Percentiles rank a stretch among this genome's conserved stretches.
Conservation (phyloP, 2,797 vertebrate genomes). For the Columba guinea region DNA sequence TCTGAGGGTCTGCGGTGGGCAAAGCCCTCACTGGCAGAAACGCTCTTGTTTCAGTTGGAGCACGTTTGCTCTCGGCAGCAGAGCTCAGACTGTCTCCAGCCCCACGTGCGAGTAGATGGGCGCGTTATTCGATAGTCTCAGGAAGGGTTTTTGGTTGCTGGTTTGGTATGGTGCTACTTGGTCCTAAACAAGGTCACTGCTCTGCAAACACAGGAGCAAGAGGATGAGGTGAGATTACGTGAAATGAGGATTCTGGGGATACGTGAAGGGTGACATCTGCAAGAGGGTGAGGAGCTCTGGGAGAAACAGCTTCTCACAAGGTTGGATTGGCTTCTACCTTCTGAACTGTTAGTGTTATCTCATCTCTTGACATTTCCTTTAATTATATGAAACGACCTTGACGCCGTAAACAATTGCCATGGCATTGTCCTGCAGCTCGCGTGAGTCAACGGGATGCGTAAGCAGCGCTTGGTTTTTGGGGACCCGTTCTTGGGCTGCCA, state of each 20-base stretch:
- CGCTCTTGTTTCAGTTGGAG: neutral
- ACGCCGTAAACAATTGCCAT: conserved; percentile 18
- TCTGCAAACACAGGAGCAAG: neutral
- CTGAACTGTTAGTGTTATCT: conserved; percentile 26
- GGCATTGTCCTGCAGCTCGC: conserved; percentile 18
- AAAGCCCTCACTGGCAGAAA: neutral
- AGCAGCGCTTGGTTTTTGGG: neutral
- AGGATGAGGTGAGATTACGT: neutral
- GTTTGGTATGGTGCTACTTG: neutral
- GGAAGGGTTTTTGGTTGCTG: fast-evolving
- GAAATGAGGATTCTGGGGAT: neutral
- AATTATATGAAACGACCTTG: conserved; percentile 34
- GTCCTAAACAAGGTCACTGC: neutral
- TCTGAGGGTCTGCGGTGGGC: neutral
- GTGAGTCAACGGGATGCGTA: neutral
- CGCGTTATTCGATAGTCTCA: fast-evolving
- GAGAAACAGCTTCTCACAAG: neutral
- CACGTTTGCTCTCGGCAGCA: fast-evolving
- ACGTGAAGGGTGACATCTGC: neutral
- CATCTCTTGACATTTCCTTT: conserved; percentile 53
- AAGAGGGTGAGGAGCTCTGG: neutral
- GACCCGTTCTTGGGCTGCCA: neutral
- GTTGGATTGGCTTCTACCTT: neutral
- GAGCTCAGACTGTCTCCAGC: neutral
- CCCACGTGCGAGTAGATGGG: fast-evolving